Base-by-base conservation (phyloP, 2,113 vertebrate species). In the Corythaixoides concolor region DNA sequence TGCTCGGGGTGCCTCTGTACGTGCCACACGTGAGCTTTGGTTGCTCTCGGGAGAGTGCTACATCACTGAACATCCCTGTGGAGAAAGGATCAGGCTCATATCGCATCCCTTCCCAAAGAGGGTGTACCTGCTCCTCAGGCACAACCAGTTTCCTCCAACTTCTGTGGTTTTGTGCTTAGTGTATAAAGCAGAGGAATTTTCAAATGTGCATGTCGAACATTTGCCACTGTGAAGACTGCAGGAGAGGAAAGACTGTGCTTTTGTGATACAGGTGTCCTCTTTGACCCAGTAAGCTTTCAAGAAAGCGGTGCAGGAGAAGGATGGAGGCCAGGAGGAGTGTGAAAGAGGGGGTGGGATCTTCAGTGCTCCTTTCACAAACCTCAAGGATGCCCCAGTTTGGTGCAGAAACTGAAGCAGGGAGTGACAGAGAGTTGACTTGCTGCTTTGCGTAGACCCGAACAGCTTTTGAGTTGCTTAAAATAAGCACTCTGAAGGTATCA, bases 391-490 rank as follows among this genome's bases (percentile, higher is more conserved):
- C 60, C 93, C 68, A 89, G 59, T 90, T 90, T 63, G 37, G 47
- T 92, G 76, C 16, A 80, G 68, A 62, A 93, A 2, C 35, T 21
- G 56, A 88, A 73, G 58, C 37, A 70, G 41, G 19, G 68, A 26
- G 26, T 73, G 68, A 49, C 66, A 74, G 72, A 53, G 64, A 50
- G 35, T 15, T 52, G 86, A 10, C 55, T 84, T 81, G 33, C 32
- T 87, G 23, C 52, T 95, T 76, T 70, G 28, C 8, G 4, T 59
- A 39, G 74, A 58, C 79, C 73, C 62, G 73, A 60, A 24, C 47
- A 70, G 55, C 47, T 73, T 68, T 43, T 81, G 69, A 70, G 60
- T 13, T 62, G 56, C 72, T 87, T 94, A 89, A 94, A 95, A 89
- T 84, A 91, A 87, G 37, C 22, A 9, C 64, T 86, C 70, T 28